Base-by-base conservation (phyloP, 2,888 invertebrate genomes). In the Lochmaea crataegi region DNA sequence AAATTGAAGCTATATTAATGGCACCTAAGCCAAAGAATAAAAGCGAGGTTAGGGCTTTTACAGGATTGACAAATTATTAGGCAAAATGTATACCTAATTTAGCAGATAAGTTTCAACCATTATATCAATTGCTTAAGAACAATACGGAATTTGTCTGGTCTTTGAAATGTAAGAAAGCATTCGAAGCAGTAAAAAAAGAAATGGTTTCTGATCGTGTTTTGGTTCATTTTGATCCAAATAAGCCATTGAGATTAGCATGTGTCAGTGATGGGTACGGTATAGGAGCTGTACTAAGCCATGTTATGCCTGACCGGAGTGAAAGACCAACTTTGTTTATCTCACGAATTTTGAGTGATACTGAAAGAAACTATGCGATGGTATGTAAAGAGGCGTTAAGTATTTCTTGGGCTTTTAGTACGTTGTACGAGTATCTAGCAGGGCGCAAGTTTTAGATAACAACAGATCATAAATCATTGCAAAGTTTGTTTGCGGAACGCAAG, bases 41-140 rank as follows among this genome's bases (percentile, higher is more conserved):
- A 10, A 42, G 41, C 41, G 41, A 42, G 41, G 1, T 42, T 42
- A 42, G 41, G 41, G 41, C 2, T 42, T 42, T 83, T 74, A 56
- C 82, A 2, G 85, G 85, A 0, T 77, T 84, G 71, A 76, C 84
- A 0, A 85, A 85, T 76, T 86, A 84, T 77, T 86, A 85, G 74
- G 78, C 82, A 10, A 80, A 80, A 65, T 87, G 86, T 77, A 76
- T 85, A 0, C 77, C 80, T 9, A 79, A 81, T 22, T 76, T 83
- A 10, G 70, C 84, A 6, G 71, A 68, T 0, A 78, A 82, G 11
- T 74, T 81, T 42, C 73, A 75, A 12, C 85, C 84, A 0, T 70
- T 86, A 11, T 81, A 85, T 73, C 51, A 69, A 7, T 66, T 70
- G 32, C 48, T 41, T 32, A 16, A 42, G 4, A 42, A 42, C n/a